Evolutionary conservation across 2,113 vertebrate species (phyloP), one percentile per base, ranked within the genome.

Genomic region (Paralichthys olivaceus): DNA sequence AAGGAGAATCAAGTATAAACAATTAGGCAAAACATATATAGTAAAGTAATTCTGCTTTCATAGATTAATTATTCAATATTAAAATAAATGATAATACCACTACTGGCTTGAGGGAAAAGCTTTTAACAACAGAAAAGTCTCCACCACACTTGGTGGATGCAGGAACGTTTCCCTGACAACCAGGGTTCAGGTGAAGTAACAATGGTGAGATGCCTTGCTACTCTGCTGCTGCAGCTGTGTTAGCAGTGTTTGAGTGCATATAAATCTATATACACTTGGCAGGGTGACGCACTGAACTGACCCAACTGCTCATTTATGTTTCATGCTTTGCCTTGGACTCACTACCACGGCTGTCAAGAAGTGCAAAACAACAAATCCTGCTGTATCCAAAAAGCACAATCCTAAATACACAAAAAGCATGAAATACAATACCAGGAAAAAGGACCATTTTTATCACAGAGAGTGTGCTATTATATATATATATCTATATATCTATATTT

Each of bases 301-400:
- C 51, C 45, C 17, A 54, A 25, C 40, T 23, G 23, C 79, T 40
- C 69, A 79, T 85, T 66, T 61, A 85, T 76, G 68, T 75, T 79
- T 76, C 26, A 78, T 83, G 70, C 58, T 66, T 65, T 72, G 53
- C 12, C 45, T 51, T 67, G 34, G 40, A 32, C 72, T 26, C 51
- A 34, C 28, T 57, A 53, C 23, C 29, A 53, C 5, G 1, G 54
- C 74, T 20, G 63, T 67, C 70, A 51, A 26, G 2, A 59, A 40
- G 7, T 26, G 43, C n/a, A 22, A 43, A 43, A 12, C 56, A 54
- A 68, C 60, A 66, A 71, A 51, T 83, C 53, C 40, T 57, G 15
- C 61, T 20, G 59, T 43, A 64, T 49, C 60, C 26, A 69, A 59
- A 69, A 54, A 74, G 14, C 4, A 66, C 71, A 56, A n/a, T 49